Evolutionary conservation across 2,113 vertebrate species (phyloP), one percentile per base, ranked within the genome.

Genomic region (Campylomormyrus numenius): DNA sequence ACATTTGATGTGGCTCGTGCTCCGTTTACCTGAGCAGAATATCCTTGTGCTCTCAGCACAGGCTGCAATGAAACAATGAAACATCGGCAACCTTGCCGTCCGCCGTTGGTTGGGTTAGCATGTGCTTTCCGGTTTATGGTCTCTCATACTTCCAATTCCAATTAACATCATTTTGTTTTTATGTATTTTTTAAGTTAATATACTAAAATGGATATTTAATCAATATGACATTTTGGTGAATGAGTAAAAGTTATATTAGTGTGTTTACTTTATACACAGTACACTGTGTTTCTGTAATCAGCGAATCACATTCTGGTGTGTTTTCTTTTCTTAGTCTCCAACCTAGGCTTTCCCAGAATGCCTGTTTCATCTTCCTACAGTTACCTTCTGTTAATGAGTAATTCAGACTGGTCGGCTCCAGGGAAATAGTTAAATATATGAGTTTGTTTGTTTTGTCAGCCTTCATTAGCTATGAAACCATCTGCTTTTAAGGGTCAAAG

Each of bases 381-480:
- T 39, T 17, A 52, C 24, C 48, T 87, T 53, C 85, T 31, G 49
- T 35, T 87, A 53, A 87, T 53, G 7, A 35, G 49, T 35, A 87
- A 27, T 53, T 19, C n/a, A 35, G 50, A 52, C 50, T 48, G 50
- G 50, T 31, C 31, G 13, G 13, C 49, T 56, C 85, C 85, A 42
- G 85, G 31, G 85, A 87, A 87, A 87, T 35, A 27, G 21, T 53
- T 53, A 87, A 87, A 52, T 49, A 49, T 86, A 27, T 49, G 46
- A 31, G 46, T 87, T 87, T 87, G 85, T 87, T 87, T 87, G 85
- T n/a, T 53, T 87, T 49, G n/a, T 70, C 17, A 48, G 88, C 42
- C 62, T 58, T 88, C 56, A 70, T 88, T 88, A 70, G 35, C 2
- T 50, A 21, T 48, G 56, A 24, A 88, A 48, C 58, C 88, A 88